Conservation (phyloP, 2,113 vertebrate species). For the Tamias sibiricus region DNA sequence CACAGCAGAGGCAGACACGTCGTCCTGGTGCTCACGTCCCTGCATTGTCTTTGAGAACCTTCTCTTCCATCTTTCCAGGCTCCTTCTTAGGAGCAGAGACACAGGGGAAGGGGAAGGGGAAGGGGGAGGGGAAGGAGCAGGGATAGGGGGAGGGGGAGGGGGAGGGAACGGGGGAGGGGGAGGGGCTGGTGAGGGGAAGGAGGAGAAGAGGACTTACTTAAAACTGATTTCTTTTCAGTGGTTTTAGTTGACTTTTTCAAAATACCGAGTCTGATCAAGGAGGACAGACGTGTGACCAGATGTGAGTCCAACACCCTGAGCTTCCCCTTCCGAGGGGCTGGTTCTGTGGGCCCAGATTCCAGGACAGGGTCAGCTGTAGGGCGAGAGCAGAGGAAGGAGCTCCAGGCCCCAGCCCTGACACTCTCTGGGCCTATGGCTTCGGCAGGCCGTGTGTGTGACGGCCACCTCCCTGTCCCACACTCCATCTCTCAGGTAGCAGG, state of each 20-base stretch:
- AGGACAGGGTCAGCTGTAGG: background rate
- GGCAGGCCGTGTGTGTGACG: background rate
- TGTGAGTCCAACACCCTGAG: background rate
- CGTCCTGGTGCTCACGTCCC: background rate
- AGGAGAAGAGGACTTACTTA: background rate
- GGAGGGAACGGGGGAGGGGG: too few relatives aligned
- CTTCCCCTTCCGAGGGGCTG: background rate
- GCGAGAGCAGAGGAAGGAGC: background rate
- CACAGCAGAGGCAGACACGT: background rate
- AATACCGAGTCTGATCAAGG: background rate
- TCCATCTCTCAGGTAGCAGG: background rate
- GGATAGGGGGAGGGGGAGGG: too few relatives aligned
- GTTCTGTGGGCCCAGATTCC: background rate
- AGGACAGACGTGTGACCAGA: background rate
- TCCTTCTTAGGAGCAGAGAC: too few relatives aligned
- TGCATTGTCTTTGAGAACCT: conserved; percentile 5
- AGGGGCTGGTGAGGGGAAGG: too few relatives aligned
- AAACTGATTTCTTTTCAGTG: background rate
- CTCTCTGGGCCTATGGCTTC: background rate
- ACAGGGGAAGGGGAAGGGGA: too few relatives aligned
- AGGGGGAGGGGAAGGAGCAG: too few relatives aligned
- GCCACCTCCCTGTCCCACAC: background rate
- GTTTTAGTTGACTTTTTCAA: conserved; percentile 14
- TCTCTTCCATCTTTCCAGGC: background rate
- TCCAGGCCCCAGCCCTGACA: background rate